phyloP scores from a whole-genome alignment of 1,140 invertebrate species.

The Achroia grisella region DNA sequence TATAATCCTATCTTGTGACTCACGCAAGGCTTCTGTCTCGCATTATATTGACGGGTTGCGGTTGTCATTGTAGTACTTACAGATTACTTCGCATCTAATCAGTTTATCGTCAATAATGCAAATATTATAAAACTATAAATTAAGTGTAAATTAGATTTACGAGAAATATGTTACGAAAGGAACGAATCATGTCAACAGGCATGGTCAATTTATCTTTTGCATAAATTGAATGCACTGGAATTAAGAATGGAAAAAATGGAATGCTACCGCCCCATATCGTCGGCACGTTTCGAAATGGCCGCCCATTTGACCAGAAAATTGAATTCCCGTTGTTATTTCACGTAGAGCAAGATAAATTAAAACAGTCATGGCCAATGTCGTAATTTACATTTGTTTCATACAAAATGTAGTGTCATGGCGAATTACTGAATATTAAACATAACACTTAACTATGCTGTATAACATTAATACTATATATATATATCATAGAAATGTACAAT shows the following conservation, averaged over 20 bases:
- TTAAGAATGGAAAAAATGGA: conserved; percentile 13
- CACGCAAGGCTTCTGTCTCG: too few relatives aligned
- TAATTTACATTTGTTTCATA: conserved; percentile 21
- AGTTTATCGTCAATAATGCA: too few relatives aligned
- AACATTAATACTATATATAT: too few relatives aligned
- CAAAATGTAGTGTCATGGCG: neutral
- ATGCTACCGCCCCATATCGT: conserved; percentile 14
- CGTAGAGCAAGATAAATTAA: conserved; percentile 41
- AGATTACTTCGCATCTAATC: too few relatives aligned
- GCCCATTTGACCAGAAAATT: conserved; percentile 55
- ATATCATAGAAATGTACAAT: too few relatives aligned
- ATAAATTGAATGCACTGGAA: conserved; percentile 13
- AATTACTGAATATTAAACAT: too few relatives aligned
- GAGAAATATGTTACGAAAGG: neutral
- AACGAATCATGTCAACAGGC: neutral
- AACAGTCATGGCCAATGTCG: conserved; percentile 20
- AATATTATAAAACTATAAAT: too few relatives aligned
- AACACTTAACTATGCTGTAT: too few relatives aligned
- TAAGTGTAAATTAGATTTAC: too few relatives aligned
- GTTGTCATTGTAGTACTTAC: too few relatives aligned
- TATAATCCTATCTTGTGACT: too few relatives aligned
- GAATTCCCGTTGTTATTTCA: conserved; percentile 37
- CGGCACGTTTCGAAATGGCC: conserved; percentile 23
- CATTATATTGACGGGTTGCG: too few relatives aligned
- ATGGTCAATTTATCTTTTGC: conserved; percentile 1